Base-by-base conservation (phyloP, 35 echinoderm and acorn worm genomes). In the Acanthaster planci region DNA sequence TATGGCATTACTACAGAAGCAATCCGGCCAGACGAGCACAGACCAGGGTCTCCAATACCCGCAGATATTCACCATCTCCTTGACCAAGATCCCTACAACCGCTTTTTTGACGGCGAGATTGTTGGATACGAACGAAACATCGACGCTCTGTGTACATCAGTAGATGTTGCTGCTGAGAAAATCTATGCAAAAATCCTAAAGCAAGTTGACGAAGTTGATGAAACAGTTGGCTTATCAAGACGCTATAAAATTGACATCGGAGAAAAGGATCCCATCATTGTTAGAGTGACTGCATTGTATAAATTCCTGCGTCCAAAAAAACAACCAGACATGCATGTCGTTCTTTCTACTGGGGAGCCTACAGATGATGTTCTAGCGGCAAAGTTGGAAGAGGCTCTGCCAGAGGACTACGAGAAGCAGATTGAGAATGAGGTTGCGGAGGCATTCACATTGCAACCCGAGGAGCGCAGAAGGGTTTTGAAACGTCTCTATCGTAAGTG, bases 221-320 rank as follows among this genome's bases (percentile, higher is more conserved):
- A 60, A 37, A 19, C 12, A 36, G 53, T 53, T 58, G 2, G 0
- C 18, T 37, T 83, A 35, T 37, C 32, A 30, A 53, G 53, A 32
- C 53, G 18, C 35, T 83, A 83, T 22, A 57, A 38, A 83, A 83
- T 89, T 27, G 68, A 89, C 34, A 77, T 89, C 23, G 87, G 87
- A 51, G 18, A 19, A 44, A 34, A 51, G 17, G 51, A 56, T 7
- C 79, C 64, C 5, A 77, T 89, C 36, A 64, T 76, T 35, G 80
- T 79, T 34, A 84, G 37, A 27, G 80, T 84, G 35, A 53, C 36
- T 7, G 40, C 30, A 30, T 39, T 89, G 1, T 76, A 56, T 56
- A 89, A 89, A 68, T 80, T 89, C 22, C 78, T 59, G 77, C 59
- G 77, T 6, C 86, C 86, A 18, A 81, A 79, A 40, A 51, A 78